phyloP scores from a whole-genome alignment of 2,113 vertebrate species.

The Rhynchomys soricoides region DNA sequence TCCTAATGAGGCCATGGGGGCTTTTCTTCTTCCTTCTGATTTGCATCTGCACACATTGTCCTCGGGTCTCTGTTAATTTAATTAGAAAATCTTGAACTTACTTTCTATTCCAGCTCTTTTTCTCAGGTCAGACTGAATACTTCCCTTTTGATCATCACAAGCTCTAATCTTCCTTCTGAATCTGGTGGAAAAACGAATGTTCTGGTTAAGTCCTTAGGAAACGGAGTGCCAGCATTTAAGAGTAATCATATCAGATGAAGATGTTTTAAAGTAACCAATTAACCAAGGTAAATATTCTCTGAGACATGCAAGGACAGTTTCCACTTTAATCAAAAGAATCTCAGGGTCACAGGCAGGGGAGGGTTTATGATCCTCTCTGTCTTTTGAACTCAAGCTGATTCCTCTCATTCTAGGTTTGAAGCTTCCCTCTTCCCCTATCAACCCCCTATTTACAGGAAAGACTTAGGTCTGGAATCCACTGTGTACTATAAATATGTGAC shows the following conservation, averaged over 20 bases:
- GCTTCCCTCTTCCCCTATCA: neutral
- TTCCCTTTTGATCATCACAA: neutral
- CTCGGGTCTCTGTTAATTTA: neutral
- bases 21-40: neutral
- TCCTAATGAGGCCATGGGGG: neutral
- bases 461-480: neutral
- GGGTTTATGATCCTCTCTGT: neutral
- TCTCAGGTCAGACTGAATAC: neutral
- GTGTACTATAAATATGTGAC: neutral
- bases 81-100: neutral
- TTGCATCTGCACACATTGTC: neutral
- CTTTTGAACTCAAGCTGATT: neutral
- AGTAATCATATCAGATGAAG: neutral
- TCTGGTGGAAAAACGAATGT: neutral
- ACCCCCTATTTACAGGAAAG: neutral
- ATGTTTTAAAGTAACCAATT: neutral
- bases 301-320: neutral
- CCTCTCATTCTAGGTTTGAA: neutral
- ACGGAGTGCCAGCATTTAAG: neutral
- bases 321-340: neutral
- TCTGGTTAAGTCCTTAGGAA: conserved; percentile 5
- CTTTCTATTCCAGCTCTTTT: neutral
- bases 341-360: neutral
- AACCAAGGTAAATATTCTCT: neutral
- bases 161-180: neutral